Evolutionary conservation across 2,888 invertebrate species (phyloP).

Genomic region (Monochamus alternatus): DNA sequence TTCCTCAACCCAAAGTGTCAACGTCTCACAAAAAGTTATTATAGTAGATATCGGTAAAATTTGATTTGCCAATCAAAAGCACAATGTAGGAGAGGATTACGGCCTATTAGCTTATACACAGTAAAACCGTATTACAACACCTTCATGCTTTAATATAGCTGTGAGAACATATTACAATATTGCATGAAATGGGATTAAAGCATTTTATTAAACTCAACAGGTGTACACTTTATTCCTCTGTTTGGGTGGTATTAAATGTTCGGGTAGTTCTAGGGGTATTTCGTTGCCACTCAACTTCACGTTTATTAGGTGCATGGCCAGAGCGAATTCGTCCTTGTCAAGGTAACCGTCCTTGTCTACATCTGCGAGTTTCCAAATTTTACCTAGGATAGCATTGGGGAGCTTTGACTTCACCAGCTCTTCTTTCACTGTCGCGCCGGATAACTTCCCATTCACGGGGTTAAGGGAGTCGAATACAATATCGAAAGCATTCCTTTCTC

Average conservation of each 20-base stretch:
- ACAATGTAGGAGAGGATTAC: conserved; percentile 13
- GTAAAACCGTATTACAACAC: conserved; percentile 37
- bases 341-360: conserved; percentile 95
- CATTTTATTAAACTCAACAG: conserved; percentile 39
- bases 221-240: conserved; percentile 72
- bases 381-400: conserved; percentile 95
- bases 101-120: conserved; percentile 29
- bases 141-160: conserved; percentile 38
- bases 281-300: conserved; percentile 93
- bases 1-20: conserved; percentile 29
- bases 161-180: conserved; percentile 28
- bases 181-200: conserved; percentile 37
- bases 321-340: conserved; percentile 96
- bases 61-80: conserved; percentile 24
- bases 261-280: conserved; percentile 88
- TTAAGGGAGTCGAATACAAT: conserved; percentile 83
- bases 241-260: conserved; percentile 90
- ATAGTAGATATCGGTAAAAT: conserved; percentile 26
- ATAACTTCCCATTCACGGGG: conserved; percentile 93
- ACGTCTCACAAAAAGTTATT: conserved; percentile 20
- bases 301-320: conserved; percentile 95
- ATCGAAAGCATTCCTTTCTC: conserved; percentile 90
- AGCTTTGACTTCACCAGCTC: conserved; percentile 98
- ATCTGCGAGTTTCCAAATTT: conserved; percentile 98
- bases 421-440: conserved; percentile 90